phyloP scores from a whole-genome alignment of 2,888 invertebrate species.

The Campoplex capitator region DNA sequence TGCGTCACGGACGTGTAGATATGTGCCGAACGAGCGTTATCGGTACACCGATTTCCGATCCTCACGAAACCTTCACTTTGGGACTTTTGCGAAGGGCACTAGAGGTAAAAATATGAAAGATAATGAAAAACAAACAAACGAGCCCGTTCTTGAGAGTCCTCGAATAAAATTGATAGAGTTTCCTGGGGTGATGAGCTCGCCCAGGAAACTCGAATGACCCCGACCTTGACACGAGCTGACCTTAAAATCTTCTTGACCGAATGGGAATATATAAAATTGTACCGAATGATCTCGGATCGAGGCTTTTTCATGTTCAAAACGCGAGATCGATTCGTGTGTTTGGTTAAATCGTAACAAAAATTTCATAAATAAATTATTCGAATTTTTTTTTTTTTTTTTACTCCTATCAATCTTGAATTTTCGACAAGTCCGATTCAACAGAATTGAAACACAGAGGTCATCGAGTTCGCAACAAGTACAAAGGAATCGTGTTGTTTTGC shows the following conservation, averaged over 20 bases:
- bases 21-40: constrained; percentile 1
- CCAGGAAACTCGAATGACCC: neutral
- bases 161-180: neutral
- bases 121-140: neutral
- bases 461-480: neutral
- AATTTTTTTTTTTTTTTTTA: neutral
- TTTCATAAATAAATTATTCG: neutral
- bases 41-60: constrained; percentile 1
- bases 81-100: neutral
- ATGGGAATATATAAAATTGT: neutral
- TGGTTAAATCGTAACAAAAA: neutral
- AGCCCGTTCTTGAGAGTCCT: neutral
- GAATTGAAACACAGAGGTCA: neutral
- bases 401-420: neutral
- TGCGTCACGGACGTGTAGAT: constrained; percentile 41
- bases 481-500: constrained; percentile 7
- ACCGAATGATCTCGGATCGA: neutral
- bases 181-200: neutral
- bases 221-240: neutral
- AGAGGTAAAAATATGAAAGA: neutral
- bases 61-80: neutral
- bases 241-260: neutral
- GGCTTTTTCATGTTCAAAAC: neutral
- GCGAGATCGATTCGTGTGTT: neutral
- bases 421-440: neutral